Evolutionary conservation across 2,797 vertebrate genomes (phyloP).

Genomic region (Pterois miles): DNA sequence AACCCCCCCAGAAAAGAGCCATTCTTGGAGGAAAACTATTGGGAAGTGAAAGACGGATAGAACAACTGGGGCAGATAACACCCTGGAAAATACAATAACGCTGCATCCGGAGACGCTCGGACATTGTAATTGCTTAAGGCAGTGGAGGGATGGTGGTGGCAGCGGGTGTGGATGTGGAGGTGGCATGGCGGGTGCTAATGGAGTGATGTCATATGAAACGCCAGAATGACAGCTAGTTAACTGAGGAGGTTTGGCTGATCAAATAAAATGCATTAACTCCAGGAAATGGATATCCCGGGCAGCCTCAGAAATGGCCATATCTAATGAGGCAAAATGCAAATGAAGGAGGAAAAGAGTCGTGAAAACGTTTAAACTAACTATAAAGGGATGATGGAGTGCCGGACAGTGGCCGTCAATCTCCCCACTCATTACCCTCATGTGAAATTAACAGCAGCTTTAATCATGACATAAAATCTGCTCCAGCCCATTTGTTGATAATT

Average conservation of each 20-base stretch:
- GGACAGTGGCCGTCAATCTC: constrained; percentile 83
- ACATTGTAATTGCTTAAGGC: constrained; percentile 67
- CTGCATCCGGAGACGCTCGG: constrained; percentile 57
- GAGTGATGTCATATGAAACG: constrained; percentile 79
- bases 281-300: constrained; percentile 74
- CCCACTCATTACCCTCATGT: constrained; percentile 82
- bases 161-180: constrained; percentile 48
- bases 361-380: constrained; percentile 81
- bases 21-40: constrained; percentile 66
- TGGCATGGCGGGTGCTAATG: constrained; percentile 67
- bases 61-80: constrained; percentile 70
- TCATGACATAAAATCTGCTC: constrained; percentile 83
- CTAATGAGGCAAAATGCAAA: constrained; percentile 86
- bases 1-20: constrained; percentile 60
- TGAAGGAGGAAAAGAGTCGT: constrained; percentile 76
- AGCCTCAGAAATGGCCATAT: constrained; percentile 75
- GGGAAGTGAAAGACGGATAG: constrained; percentile 71
- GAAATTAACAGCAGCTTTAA: constrained; percentile 84
- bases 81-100: constrained; percentile 65
- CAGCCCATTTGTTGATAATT: constrained; percentile 81
- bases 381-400: constrained; percentile 84
- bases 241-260: constrained; percentile 75
- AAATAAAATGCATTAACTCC: constrained; percentile 83
- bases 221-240: constrained; percentile 77
- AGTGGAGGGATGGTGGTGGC: constrained; percentile 45